Conservation (phyloP, 2,797 vertebrate species). For the Petrocephalus sullivani region DNA sequence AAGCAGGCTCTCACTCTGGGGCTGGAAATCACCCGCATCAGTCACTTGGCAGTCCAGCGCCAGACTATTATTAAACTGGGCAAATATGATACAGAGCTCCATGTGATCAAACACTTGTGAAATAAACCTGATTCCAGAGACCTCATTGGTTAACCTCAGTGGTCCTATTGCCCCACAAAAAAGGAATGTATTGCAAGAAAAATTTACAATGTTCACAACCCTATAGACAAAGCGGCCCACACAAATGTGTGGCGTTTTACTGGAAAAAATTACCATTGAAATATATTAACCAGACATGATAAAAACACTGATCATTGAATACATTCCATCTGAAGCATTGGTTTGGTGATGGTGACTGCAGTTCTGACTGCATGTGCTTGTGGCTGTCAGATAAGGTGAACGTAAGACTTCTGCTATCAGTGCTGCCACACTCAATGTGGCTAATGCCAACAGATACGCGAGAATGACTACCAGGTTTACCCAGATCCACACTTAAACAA, state of each 20-base stretch:
- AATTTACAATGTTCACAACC: background rate
- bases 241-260: background rate
- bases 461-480: background rate
- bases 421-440: background rate
- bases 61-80: constrained; percentile 53
- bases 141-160: background rate
- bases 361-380: background rate
- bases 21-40: constrained; percentile 7
- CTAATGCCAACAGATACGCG: background rate
- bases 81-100: constrained; percentile 56
- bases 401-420: background rate
- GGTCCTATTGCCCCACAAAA: background rate
- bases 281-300: background rate
- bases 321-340: background rate
- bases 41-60: background rate
- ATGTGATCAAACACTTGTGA: constrained; percentile 45
- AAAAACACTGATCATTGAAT: background rate
- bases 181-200: constrained; percentile 6
- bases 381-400: background rate
- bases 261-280: background rate
- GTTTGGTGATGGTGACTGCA: background rate
- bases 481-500: background rate
- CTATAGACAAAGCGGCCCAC: constrained; percentile 2
- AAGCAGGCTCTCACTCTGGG: background rate
- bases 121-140: constrained; percentile 33